These are phyloP conservation scores for Drepana falcataria DNA, from an alignment of 2,888 invertebrate genomes.

Conservation along the genomic window DNA sequence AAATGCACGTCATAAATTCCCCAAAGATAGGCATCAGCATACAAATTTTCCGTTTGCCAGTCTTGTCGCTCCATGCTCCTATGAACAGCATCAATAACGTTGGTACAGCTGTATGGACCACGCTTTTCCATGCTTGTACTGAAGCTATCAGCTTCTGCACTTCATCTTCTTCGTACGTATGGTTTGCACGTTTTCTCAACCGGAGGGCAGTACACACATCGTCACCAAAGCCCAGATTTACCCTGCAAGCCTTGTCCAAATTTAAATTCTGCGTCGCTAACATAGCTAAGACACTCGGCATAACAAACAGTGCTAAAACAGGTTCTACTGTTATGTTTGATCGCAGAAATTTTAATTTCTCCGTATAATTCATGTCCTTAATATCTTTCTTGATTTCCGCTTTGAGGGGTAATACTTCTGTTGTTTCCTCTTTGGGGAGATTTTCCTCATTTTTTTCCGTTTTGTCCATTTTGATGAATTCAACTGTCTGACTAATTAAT, in stretches of 20 bases:
- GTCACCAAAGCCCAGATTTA: constrained; percentile 84
- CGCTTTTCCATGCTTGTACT: constrained; percentile 76
- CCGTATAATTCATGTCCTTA: constrained; percentile 48
- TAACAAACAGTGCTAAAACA: constrained; percentile 80
- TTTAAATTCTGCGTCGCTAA: constrained; percentile 90
- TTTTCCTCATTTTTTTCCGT: constrained; percentile 29
- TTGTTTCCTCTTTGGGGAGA: constrained; percentile 25
- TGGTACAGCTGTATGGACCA: constrained; percentile 75
- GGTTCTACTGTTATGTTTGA: constrained; percentile 83
- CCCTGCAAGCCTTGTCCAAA: constrained; percentile 90
- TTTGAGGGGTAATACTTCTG: constrained; percentile 53
- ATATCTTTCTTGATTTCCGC: constrained; percentile 35
- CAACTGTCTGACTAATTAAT: too few relatives aligned
- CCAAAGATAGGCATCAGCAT: constrained; percentile 78
- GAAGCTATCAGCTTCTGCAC: constrained; percentile 79
- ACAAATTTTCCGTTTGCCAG: constrained; percentile 77
- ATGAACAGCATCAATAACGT: constrained; percentile 76
- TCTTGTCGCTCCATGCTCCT: constrained; percentile 82
- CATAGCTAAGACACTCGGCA: constrained; percentile 82
- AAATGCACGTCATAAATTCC: constrained; percentile 69
- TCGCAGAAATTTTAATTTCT: constrained; percentile 70
- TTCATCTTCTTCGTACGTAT: constrained; percentile 81
- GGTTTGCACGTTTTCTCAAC: constrained; percentile 82
- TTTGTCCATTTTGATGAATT: constrained; percentile 44
- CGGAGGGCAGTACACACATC: constrained; percentile 85